phyloP scores from a whole-genome alignment of 2,113 vertebrate genomes.

The Ploceus nigricollis region DNA sequence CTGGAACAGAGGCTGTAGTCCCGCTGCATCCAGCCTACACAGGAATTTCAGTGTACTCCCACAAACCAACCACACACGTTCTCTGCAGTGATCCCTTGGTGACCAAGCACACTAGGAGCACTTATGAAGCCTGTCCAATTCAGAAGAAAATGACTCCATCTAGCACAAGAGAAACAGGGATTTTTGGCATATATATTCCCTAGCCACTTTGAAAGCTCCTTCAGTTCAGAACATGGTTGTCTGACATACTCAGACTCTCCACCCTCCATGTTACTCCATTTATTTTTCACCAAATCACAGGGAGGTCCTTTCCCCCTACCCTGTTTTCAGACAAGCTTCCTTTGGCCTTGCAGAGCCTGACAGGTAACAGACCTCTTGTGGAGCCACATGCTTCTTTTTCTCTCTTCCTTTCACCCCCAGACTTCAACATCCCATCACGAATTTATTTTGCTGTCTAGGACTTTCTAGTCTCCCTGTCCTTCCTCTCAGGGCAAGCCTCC shows the following conservation, averaged over 20 bases:
- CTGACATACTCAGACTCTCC: background rate
- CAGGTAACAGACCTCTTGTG: background rate
- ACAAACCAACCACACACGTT: rapidly evolving
- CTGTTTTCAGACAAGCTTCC: background rate
- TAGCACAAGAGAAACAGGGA: background rate
- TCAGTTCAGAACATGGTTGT: background rate
- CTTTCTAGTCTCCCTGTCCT: background rate
- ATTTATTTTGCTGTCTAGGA: background rate
- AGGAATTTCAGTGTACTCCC: too few species aligned
- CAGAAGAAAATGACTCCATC: background rate
- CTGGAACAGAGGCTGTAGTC: background rate
- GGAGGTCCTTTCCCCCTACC: background rate
- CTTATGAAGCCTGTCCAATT: rapidly evolving
- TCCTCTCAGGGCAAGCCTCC: background rate
- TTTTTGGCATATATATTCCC: background rate
- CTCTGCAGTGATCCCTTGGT: background rate
- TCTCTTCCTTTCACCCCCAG: background rate
- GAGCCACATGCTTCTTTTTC: background rate
- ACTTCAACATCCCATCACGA: background rate
- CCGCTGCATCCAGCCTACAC: background rate
- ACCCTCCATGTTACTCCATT: background rate
- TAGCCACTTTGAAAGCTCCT: background rate
- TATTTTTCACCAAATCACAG: background rate
- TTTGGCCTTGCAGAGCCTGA: background rate
- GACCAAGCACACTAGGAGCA: background rate